phyloP scores from a whole-genome alignment of 2,113 vertebrate species.

The Boulengeromyrus knoepffleri region DNA sequence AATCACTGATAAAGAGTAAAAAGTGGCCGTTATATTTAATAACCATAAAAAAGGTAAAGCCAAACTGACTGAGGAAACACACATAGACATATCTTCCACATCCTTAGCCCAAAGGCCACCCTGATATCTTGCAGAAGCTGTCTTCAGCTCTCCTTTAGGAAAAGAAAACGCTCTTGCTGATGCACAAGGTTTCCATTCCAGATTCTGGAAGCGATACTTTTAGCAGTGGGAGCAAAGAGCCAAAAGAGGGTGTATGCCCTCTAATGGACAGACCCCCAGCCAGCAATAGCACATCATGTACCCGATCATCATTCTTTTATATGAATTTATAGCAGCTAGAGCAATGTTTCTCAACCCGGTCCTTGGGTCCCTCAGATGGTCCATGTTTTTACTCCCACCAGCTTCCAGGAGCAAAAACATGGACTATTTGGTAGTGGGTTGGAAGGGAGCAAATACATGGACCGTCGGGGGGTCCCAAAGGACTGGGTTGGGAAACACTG shows the following conservation, averaged over 20 bases:
- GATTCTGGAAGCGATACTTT: not conserved
- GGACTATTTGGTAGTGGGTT: not conserved
- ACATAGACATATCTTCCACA: not conserved
- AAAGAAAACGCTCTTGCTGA: not conserved
- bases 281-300: not conserved
- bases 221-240: not conserved
- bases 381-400: not conserved
- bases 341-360: not conserved
- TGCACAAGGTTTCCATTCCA: not conserved
- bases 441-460: not conserved
- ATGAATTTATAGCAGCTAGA: not conserved
- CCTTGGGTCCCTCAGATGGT: not conserved
- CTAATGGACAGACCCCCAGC: not conserved
- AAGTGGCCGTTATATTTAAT: not conserved
- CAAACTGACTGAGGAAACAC: not conserved
- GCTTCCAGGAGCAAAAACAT: not conserved
- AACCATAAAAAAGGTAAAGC: not conserved
- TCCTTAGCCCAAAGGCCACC: not conserved
- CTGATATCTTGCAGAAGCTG: not conserved
- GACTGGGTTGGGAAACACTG: not conserved
- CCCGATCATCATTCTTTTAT: not conserved
- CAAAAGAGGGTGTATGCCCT: not conserved
- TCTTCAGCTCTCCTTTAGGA: not conserved
- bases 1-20: not conserved
- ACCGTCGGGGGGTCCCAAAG: not conserved